Conservation (phyloP, 2,797 vertebrate species). For the Pogonophryne albipinna region DNA sequence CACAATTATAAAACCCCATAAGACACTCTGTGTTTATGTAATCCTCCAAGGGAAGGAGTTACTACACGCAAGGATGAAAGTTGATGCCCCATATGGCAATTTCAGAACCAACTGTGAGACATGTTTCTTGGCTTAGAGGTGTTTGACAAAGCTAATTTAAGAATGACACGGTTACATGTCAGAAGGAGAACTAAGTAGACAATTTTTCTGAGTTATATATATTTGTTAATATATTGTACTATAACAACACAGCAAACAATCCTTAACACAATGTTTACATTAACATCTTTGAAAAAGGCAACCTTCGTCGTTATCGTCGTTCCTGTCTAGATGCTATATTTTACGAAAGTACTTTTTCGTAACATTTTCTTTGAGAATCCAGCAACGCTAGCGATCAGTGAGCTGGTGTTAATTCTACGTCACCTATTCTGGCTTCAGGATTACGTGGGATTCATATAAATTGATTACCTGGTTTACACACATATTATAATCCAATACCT, state of each 20-base stretch:
- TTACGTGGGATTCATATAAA: no score
- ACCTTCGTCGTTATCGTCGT: not conserved
- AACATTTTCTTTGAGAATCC: no score
- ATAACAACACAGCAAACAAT: not conserved
- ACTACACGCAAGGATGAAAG: slow-evolving; percentile 57
- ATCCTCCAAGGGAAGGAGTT: slow-evolving; percentile 58
- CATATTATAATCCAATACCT: no score
- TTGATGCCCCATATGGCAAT: slow-evolving; percentile 57
- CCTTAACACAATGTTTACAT: not conserved
- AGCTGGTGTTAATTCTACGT: no score
- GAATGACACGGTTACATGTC: slow-evolving; percentile 33
- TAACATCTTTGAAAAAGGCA: not conserved
- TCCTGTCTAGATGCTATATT: not conserved
- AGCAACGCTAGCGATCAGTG: no score
- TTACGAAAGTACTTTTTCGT: no score
- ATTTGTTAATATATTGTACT: not conserved
- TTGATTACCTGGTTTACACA: no score
- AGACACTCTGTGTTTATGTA: slow-evolving; percentile 68
- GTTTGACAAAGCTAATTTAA: slow-evolving; percentile 48
- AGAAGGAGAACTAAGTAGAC: slow-evolving; percentile 2
- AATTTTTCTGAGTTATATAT: not conserved
- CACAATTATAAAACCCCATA: slow-evolving; percentile 69
- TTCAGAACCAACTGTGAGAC: slow-evolving; percentile 47
- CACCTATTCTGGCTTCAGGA: no score
- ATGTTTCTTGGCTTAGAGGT: slow-evolving; percentile 46